These are phyloP conservation scores for Formicarius rufipectus DNA, from an alignment of 2,113 vertebrate species.

Conservation along the genomic window DNA sequence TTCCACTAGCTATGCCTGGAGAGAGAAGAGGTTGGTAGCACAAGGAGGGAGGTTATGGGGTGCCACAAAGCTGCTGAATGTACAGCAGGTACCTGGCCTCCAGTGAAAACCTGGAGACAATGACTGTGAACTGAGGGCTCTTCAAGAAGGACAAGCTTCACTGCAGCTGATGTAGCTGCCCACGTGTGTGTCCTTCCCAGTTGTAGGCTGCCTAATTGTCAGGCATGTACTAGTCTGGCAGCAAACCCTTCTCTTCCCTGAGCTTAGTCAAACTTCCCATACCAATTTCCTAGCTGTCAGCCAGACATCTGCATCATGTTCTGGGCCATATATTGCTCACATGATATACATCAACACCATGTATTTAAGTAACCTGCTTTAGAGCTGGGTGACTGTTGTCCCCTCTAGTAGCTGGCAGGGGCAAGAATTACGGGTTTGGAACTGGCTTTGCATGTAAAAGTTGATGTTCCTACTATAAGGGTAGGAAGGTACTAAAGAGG, in stretches of 20 bases:
- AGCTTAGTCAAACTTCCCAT: background rate
- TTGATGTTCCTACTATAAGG: background rate
- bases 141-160: rapidly evolving
- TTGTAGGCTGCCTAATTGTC: background rate
- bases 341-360: background rate
- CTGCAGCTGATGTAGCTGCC: background rate
- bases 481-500: background rate
- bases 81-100: rapidly evolving
- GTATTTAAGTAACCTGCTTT: background rate
- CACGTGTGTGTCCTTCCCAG: background rate
- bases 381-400: background rate
- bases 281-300: background rate
- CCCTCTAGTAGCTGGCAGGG: background rate
- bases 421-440: background rate
- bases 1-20: background rate
- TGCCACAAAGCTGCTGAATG: background rate
- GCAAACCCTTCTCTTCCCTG: background rate
- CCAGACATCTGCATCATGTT: background rate
- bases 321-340: background rate
- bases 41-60: background rate
- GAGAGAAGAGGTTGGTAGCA: background rate
- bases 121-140: rapidly evolving
- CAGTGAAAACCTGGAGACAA: background rate
- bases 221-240: background rate
- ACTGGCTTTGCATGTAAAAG: background rate